These are phyloP conservation scores for Loxodonta africana DNA, from an alignment of 2,113 vertebrate genomes.

Conservation along the genomic window DNA sequence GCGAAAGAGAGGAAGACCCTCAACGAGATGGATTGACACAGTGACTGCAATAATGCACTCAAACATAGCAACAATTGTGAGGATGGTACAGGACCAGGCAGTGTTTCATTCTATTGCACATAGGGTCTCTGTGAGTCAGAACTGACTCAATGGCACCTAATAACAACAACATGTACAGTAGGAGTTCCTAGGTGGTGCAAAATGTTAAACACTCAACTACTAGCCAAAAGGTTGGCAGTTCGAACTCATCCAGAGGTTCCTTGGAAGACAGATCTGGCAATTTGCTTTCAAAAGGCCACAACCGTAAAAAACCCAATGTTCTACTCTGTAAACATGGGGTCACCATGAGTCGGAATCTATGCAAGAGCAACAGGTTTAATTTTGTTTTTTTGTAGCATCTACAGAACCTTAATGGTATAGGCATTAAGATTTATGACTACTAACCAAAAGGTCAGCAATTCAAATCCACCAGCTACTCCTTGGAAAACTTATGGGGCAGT, in stretches of 20 bases:
- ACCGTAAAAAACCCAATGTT: neutral
- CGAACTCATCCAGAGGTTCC: neutral
- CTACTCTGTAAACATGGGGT: neutral
- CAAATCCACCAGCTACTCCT: no score
- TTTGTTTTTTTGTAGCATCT: no score
- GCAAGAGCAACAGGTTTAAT: neutral
- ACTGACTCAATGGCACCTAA: neutral
- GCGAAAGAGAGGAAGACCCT: no score
- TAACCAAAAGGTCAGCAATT: no score
- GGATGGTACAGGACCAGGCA: no score
- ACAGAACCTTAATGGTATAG: no score
- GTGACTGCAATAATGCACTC: no score
- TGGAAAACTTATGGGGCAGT: no score
- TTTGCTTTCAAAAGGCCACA: neutral
- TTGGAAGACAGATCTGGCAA: neutral
- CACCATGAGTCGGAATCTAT: neutral
- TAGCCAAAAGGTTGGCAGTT: neutral
- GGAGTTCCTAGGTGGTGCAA: neutral
- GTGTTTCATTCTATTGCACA: no score
- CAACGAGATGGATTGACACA: no score
- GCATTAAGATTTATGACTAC: no score
- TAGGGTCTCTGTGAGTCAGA: neutral
- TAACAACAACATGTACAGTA: neutral
- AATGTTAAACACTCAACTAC: neutral
- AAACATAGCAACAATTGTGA: no score